Conservation (phyloP, 2,113 vertebrate species). For the Vulpes lagopus region DNA sequence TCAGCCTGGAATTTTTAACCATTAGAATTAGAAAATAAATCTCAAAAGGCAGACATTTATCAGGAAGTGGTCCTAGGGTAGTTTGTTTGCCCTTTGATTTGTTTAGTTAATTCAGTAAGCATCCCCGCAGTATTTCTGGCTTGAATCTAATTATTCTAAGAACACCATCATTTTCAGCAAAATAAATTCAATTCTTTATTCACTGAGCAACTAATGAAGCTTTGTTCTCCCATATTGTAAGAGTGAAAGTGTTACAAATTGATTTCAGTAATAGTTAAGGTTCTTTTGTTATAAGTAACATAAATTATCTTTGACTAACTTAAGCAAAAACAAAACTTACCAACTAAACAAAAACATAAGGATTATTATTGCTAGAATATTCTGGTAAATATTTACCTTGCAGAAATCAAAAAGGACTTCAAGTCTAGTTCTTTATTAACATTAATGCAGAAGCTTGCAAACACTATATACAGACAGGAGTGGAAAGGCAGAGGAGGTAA, state of each 20-base stretch:
- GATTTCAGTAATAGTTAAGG: slow-evolving; percentile 30
- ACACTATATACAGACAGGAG: neutral
- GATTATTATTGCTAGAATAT: neutral
- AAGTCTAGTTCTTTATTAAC: neutral
- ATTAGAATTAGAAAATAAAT: slow-evolving; percentile 42
- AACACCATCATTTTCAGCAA: slow-evolving; percentile 63
- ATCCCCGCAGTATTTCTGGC: slow-evolving; percentile 54
- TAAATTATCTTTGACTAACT: slow-evolving; percentile 29
- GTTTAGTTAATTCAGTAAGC: slow-evolving; percentile 65
- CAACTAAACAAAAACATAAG: neutral
- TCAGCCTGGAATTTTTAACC: neutral
- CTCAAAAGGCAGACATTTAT: neutral
- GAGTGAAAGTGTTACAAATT: slow-evolving; percentile 51
- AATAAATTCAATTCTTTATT: slow-evolving; percentile 65
- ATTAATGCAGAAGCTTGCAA: neutral
- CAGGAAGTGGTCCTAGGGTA: neutral
- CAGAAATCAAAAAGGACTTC: neutral
- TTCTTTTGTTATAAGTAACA: slow-evolving; percentile 42
- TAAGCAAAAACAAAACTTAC: slow-evolving; percentile 33
- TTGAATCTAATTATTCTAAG: slow-evolving; percentile 70
- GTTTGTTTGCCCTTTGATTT: slow-evolving; percentile 61
- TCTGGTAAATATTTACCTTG: slow-evolving; percentile 15
- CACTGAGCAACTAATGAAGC: slow-evolving; percentile 71
- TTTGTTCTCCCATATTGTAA: slow-evolving; percentile 50
- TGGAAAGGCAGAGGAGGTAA: no score